These are phyloP conservation scores for Choreutis nemorana DNA, from an alignment of 2,888 invertebrate species.

Conservation along the genomic window DNA sequence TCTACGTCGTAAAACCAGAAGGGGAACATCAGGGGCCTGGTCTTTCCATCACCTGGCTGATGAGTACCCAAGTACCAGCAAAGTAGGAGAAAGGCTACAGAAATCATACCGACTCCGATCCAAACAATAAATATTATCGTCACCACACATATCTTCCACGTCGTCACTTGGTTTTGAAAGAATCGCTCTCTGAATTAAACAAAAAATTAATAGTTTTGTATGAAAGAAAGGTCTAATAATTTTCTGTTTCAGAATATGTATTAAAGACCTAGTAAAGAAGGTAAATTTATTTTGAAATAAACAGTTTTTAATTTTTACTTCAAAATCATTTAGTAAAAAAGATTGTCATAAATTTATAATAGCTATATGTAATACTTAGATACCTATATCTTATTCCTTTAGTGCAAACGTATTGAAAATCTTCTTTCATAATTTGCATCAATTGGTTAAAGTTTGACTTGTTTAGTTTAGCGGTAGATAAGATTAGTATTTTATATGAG, in stretches of 20 bases:
- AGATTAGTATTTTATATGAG: conserved; percentile 24
- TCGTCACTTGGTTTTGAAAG: conserved; percentile 26
- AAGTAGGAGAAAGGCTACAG: conserved; percentile 15
- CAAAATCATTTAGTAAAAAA: too few relatives aligned
- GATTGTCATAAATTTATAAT: too few relatives aligned
- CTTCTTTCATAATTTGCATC: conserved; percentile 20
- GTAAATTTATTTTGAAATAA: too few relatives aligned
- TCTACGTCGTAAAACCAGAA: conserved; percentile 27
- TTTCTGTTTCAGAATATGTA: not conserved
- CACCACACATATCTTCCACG: conserved; percentile 26
- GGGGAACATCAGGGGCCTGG: conserved; percentile 30
- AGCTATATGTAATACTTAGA: conserved; percentile 2
- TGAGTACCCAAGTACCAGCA: conserved; percentile 18
- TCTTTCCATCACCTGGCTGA: conserved; percentile 14
- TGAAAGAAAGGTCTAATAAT: conserved; percentile 1
- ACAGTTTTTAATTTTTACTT: too few relatives aligned
- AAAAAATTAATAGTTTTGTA: conserved; percentile 3
- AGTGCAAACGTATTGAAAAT: conserved; percentile 29
- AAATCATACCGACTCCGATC: conserved; percentile 16
- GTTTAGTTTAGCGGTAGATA: conserved; percentile 21
- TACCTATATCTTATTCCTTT: conserved; percentile 26
- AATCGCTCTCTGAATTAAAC: conserved; percentile 23
- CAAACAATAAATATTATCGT: conserved; percentile 16
- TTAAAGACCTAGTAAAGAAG: not conserved
- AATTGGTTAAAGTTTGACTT: conserved; percentile 22